Conservation (phyloP, 2,888 invertebrate species). For the Teinopalpus imperialis region DNA sequence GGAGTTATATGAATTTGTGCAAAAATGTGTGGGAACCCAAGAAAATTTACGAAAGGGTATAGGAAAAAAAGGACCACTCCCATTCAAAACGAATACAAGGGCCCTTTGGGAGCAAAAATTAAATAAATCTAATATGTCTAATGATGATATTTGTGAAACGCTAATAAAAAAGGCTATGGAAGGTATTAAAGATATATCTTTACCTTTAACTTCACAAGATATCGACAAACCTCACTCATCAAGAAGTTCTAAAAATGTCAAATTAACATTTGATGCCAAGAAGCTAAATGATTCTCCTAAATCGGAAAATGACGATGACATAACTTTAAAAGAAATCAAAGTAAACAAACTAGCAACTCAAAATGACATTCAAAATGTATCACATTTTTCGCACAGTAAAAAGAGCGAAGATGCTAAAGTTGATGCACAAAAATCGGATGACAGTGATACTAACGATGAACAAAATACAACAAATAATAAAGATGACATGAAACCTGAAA, state of each 20-base stretch:
- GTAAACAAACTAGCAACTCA: constrained; percentile 10
- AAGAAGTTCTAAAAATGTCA: constrained; percentile 5
- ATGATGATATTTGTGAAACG: constrained; percentile 74
- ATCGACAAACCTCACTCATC: constrained; percentile 23
- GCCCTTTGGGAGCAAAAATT: constrained; percentile 67
- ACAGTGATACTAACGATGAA: neutral
- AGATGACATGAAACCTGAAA: constrained; percentile 12
- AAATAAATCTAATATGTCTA: constrained; percentile 66
- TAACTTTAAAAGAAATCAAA: constrained; percentile 25
- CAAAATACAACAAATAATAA: constrained; percentile 3
- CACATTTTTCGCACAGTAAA: constrained; percentile 3
- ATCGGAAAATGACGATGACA: constrained; percentile 24
- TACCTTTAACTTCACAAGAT: constrained; percentile 35
- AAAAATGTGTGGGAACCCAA: constrained; percentile 71
- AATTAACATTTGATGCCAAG: neutral
- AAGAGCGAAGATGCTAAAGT: constrained; percentile 9
- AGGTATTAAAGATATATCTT: constrained; percentile 57
- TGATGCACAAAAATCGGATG: neutral
- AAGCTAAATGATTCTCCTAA: constrained; percentile 8
- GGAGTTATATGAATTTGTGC: constrained; percentile 71
- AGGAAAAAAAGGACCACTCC: constrained; percentile 47
- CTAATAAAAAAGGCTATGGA: constrained; percentile 73
- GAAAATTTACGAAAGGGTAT: constrained; percentile 51
- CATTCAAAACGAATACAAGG: constrained; percentile 54
- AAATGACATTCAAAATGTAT: neutral